phyloP scores from a whole-genome alignment of 2,797 vertebrate species.

The Cirrhinus mrigala region DNA sequence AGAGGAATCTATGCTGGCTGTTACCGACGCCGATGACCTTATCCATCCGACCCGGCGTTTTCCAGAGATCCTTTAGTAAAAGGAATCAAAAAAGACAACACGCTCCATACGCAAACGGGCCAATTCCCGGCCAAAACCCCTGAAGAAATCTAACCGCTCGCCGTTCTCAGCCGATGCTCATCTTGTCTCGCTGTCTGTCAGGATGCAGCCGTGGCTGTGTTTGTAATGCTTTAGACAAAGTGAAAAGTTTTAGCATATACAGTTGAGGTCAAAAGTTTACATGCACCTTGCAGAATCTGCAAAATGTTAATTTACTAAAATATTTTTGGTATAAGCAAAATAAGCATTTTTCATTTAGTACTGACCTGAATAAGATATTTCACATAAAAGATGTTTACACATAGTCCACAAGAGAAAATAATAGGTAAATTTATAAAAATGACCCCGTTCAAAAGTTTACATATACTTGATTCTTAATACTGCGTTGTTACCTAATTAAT shows the following conservation, averaged over 20 bases:
- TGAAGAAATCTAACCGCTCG: constrained; percentile 42
- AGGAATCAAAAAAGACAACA: constrained; percentile 51
- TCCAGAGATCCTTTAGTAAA: constrained; percentile 26
- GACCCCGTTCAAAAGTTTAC: too few species aligned
- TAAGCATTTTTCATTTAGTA: too few species aligned
- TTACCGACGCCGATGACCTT: constrained; percentile 34
- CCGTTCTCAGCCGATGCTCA: constrained; percentile 30
- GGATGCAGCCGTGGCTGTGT: not conserved
- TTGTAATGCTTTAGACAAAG: not conserved
- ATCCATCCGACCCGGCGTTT: not conserved
- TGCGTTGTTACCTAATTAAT: too few species aligned
- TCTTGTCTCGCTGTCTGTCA: constrained; percentile 20
- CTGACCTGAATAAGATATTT: too few species aligned
- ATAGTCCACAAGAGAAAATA: too few species aligned
- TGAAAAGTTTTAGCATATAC: not conserved
- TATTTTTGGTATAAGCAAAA: too few species aligned
- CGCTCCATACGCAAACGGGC: constrained; percentile 25
- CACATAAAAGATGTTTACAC: too few species aligned
- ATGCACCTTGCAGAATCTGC: too few species aligned
- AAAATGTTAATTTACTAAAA: too few species aligned
- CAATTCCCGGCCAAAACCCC: constrained; percentile 49
- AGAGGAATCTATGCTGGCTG: not conserved
- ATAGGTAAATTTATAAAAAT: too few species aligned
- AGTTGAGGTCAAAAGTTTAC: too few species aligned
- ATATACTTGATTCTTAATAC: too few species aligned